These are phyloP conservation scores for Chionodraco myersi DNA, from an alignment of 2,113 vertebrate species.

Conservation along the genomic window DNA sequence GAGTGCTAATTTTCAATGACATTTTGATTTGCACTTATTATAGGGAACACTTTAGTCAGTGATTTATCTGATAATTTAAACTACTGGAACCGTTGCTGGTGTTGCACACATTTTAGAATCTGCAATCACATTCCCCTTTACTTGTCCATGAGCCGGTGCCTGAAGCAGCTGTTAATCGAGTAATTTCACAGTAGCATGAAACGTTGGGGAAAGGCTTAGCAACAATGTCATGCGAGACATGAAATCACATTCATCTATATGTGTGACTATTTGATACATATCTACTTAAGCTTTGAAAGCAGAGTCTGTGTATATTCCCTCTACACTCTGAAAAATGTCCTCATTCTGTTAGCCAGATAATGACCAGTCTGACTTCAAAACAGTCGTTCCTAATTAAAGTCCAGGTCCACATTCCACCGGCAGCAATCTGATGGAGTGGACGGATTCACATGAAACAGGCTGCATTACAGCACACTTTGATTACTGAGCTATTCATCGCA, in stretches of 20 bases:
- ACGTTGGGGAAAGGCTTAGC: slow-evolving; percentile 52
- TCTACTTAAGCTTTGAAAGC: slow-evolving; percentile 60
- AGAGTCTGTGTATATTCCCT: slow-evolving; percentile 26
- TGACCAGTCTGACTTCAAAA: slow-evolving; percentile 73
- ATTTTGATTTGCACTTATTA: not conserved
- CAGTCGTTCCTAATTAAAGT: slow-evolving; percentile 75
- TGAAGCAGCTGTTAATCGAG: slow-evolving; percentile 48
- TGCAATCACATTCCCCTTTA: slow-evolving; percentile 30
- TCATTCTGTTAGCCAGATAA: slow-evolving; percentile 64
- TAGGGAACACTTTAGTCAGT: slow-evolving; percentile 7
- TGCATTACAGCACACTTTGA: slow-evolving; percentile 61
- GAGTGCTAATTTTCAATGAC: slow-evolving; percentile 9
- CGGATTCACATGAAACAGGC: slow-evolving; percentile 60
- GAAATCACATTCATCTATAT: slow-evolving; percentile 58
- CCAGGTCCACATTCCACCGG: slow-evolving; percentile 70
- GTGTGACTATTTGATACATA: slow-evolving; percentile 62
- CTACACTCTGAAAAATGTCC: slow-evolving; percentile 56
- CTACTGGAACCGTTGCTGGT: slow-evolving; percentile 10
- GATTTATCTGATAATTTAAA: slow-evolving; percentile 23
- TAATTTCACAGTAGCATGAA: slow-evolving; percentile 61
- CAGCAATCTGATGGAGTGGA: slow-evolving; percentile 71
- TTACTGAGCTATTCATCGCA: slow-evolving; percentile 60
- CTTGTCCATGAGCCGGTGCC: slow-evolving; percentile 39
- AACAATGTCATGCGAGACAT: slow-evolving; percentile 49
- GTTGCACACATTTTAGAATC: slow-evolving; percentile 30